Percentiles rank a stretch among this genome's conserved stretches.
Conservation (phyloP, 1,140 invertebrate species). For the Episyrphus balteatus region DNA sequence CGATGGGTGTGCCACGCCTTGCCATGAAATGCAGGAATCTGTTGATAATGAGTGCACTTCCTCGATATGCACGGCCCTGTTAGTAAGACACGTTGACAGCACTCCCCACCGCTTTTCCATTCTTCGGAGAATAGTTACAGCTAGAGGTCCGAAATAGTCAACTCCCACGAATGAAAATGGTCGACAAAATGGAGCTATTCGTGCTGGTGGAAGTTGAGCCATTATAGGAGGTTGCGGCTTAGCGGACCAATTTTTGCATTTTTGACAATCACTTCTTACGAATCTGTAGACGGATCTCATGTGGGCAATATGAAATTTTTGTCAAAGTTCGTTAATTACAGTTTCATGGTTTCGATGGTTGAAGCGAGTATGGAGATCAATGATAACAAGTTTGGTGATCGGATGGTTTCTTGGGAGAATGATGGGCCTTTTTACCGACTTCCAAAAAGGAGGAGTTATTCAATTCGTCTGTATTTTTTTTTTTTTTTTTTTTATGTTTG, state of each 20-base stretch:
- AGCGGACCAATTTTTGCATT: not conserved
- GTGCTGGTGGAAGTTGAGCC: not conserved
- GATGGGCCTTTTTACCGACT: not conserved
- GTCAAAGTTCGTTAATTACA: conserved; percentile 9
- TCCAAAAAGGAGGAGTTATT: too few species aligned
- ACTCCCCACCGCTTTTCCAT: conserved; percentile 16
- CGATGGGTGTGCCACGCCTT: not conserved
- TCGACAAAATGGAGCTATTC: not conserved
- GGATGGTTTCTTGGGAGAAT: not conserved
- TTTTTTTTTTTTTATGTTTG: too few species aligned
- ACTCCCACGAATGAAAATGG: not conserved
- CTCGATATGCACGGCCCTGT: conserved; percentile 12
- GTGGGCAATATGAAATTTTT: conserved; percentile 2
- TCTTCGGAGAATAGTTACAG: not conserved
- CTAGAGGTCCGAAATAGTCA: not conserved
- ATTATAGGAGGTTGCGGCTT: not conserved
- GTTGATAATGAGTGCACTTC: not conserved
- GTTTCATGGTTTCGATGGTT: conserved; percentile 6
- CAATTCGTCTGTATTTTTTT: too few species aligned
- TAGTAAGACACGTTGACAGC: conserved; percentile 20
- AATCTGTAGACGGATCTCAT: not conserved
- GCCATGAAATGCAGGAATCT: not conserved
- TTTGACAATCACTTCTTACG: too few species aligned
- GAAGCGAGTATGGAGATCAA: not conserved
- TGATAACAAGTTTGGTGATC: not conserved